Conservation (phyloP, 2,888 invertebrate genomes). For the Ryuthela nishihirai region DNA sequence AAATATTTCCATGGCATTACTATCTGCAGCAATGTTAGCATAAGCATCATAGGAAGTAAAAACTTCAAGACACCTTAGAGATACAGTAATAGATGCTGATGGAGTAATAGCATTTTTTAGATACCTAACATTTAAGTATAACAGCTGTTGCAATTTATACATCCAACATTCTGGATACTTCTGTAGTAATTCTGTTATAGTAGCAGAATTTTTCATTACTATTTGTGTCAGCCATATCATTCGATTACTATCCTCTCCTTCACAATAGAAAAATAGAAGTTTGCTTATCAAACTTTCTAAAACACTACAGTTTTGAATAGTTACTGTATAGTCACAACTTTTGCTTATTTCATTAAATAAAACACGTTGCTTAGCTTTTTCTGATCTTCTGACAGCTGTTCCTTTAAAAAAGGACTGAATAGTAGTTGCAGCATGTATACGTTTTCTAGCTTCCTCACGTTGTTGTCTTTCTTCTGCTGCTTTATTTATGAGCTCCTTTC, state of each 20-base stretch:
- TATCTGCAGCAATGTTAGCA: background rate
- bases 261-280: slow-evolving; percentile 73
- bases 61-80: slow-evolving; percentile 39
- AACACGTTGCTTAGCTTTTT: slow-evolving; percentile 62
- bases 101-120: slow-evolving; percentile 25
- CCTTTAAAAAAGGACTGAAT: slow-evolving; percentile 78
- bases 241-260: slow-evolving; percentile 62
- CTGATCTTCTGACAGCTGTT: slow-evolving; percentile 58
- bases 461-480: slow-evolving; percentile 81
- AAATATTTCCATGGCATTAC: slow-evolving; percentile 8
- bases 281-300: slow-evolving; percentile 61
- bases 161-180: slow-evolving; percentile 10
- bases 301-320: slow-evolving; percentile 53
- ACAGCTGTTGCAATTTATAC: slow-evolving; percentile 26
- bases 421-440: slow-evolving; percentile 62
- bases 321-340: slow-evolving; percentile 40
- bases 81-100: slow-evolving; percentile 21
- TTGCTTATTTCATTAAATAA: slow-evolving; percentile 61
- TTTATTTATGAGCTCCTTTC: slow-evolving; percentile 69
- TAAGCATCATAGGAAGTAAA: slow-evolving; percentile 25
- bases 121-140: slow-evolving; percentile 19
- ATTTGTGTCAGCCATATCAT: slow-evolving; percentile 53
- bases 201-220: slow-evolving; percentile 17
- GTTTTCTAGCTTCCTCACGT: slow-evolving; percentile 63
- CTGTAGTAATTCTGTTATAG: slow-evolving; percentile 4